A percentile compares a stretch with the other conserved stretches of the same genome.
These are phyloP conservation scores for Aleiodes leptofemur DNA, from an alignment of 2,888 invertebrate genomes.

Conservation along the genomic window DNA sequence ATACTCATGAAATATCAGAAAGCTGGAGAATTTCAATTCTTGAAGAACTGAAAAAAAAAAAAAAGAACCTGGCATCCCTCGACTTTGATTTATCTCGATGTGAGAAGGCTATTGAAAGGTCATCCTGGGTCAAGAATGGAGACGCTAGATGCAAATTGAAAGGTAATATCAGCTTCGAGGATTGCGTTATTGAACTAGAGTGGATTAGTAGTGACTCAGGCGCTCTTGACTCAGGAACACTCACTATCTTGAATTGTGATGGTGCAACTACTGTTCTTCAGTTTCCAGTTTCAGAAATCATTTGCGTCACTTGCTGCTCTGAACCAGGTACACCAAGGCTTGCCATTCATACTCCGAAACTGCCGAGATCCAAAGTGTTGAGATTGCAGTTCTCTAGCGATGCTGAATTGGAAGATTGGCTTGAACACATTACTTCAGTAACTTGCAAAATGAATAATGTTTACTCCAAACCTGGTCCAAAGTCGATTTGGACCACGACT, in stretches of 20 bases:
- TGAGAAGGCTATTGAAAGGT: conserved; percentile 86
- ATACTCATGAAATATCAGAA: conserved; percentile 79
- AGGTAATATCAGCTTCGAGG: conserved; percentile 79
- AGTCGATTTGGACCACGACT: conserved; percentile 87
- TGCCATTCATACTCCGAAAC: conserved; percentile 84
- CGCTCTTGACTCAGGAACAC: conserved; percentile 83
- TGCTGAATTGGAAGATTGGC: conserved; percentile 93
- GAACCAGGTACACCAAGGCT: conserved; percentile 88
- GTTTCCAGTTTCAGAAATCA: conserved; percentile 86
- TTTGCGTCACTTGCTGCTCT: conserved; percentile 85
- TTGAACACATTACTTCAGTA: conserved; percentile 86
- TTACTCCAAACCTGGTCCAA: conserved; percentile 82
- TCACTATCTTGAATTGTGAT: conserved; percentile 87
- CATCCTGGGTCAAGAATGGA: conserved; percentile 91
- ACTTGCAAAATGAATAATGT: conserved; percentile 85
- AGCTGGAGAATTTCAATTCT: conserved; percentile 87
- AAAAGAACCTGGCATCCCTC: conserved; percentile 71
- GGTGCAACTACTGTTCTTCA: conserved; percentile 85
- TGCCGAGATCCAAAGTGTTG: conserved; percentile 78
- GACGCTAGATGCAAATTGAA: conserved; percentile 82
- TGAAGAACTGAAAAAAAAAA: conserved; percentile 81
- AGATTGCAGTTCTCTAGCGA: conserved; percentile 89
- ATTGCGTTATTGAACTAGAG: conserved; percentile 88
- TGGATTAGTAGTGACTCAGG: conserved; percentile 83
- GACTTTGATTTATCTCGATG: conserved; percentile 79